Percentiles rank a stretch among this genome's conserved stretches.
These are phyloP conservation scores for Pterostichus niger DNA, from an alignment of 2,888 invertebrate genomes.

Conservation along the genomic window DNA sequence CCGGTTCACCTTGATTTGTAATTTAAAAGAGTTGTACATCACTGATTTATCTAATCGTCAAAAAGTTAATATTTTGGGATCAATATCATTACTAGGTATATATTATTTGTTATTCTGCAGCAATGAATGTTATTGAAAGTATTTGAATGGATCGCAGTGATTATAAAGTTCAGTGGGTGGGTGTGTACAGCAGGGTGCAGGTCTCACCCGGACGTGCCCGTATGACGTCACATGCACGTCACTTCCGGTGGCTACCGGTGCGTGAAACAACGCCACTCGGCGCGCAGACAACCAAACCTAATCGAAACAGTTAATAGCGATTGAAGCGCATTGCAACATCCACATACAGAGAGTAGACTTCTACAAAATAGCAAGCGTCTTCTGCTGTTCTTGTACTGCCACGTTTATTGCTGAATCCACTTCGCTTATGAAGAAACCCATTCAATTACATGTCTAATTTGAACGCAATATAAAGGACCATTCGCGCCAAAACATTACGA, in stretches of 20 bases:
- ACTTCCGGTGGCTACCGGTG: conserved; percentile 67
- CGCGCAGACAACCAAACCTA: conserved; percentile 70
- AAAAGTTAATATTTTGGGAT: too few species aligned
- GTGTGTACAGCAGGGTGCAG: conserved; percentile 42
- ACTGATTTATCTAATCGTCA: too few species aligned
- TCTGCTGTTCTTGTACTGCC: neutral
- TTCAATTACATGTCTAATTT: conserved; percentile 61
- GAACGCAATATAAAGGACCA: conserved; percentile 25
- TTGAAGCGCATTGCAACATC: conserved; percentile 46
- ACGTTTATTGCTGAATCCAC: conserved; percentile 68
- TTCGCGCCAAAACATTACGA: conserved; percentile 16
- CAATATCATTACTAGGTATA: too few species aligned
- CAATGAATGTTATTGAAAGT: conserved; percentile 7
- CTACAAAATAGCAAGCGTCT: conserved; percentile 15
- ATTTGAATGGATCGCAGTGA: neutral
- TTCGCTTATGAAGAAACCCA: conserved; percentile 67
- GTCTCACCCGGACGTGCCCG: conserved; percentile 17
- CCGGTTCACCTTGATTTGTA: too few species aligned
- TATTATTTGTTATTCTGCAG: too few species aligned
- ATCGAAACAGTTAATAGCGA: conserved; percentile 68
- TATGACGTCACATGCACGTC: conserved; percentile 59
- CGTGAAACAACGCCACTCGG: conserved; percentile 68
- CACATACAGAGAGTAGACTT: neutral
- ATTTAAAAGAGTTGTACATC: too few species aligned
- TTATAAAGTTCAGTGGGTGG: conserved; percentile 13